Evolutionary conservation across 2,797 vertebrate genomes (phyloP).

Genomic region (Ptychobarbus kaznakovi): DNA sequence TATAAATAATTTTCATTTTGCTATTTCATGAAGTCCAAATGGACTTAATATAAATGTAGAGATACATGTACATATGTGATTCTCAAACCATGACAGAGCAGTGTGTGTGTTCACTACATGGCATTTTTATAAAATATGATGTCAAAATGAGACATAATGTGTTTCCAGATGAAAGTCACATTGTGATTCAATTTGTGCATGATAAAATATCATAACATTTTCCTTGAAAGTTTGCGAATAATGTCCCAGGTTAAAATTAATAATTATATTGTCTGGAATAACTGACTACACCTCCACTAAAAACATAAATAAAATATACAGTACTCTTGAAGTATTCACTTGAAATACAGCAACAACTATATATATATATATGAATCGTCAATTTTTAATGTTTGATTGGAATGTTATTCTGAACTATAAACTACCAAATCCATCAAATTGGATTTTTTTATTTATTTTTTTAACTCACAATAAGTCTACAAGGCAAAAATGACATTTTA

Average conservation of each 20-base stretch:
- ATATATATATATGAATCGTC: not conserved
- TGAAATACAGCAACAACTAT: not conserved
- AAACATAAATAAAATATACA: not conserved
- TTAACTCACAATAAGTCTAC: not conserved
- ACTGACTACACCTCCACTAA: not conserved
- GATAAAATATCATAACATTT: not conserved
- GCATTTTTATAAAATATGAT: too few species aligned
- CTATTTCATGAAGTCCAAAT: too few species aligned
- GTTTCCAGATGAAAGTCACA: too few species aligned
- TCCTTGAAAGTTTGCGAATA: not conserved
- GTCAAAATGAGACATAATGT: too few species aligned
- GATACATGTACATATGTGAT: too few species aligned
- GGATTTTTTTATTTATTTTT: not conserved
- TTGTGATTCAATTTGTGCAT: too few species aligned
- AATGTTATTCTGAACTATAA: conserved; percentile 38
- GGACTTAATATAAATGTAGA: too few species aligned
- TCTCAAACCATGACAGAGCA: too few species aligned
- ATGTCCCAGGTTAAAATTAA: not conserved
- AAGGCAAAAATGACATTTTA: not conserved
- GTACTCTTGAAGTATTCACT: not conserved
- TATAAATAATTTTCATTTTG: too few species aligned
- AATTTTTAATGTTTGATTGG: conserved; percentile 14
- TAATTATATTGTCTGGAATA: not conserved
- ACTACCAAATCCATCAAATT: not conserved
- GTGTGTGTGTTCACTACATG: too few species aligned